Evolutionary conservation across 2,888 invertebrate genomes (phyloP).

Genomic region (Plutella xylostella): DNA sequence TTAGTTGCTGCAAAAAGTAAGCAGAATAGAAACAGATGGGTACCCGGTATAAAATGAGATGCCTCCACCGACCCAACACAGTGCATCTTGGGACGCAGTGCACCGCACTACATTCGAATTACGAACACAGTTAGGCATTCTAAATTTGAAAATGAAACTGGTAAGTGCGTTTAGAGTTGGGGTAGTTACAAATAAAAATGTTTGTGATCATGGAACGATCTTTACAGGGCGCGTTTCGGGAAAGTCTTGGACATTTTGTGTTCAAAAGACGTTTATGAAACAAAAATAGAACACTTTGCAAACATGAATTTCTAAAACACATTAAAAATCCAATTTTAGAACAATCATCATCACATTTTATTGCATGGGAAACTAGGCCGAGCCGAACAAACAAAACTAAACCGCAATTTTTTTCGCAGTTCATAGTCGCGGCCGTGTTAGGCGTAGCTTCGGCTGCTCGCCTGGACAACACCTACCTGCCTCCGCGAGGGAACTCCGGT

Average conservation of each 20-base stretch:
- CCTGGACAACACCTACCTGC: conserved; percentile 61
- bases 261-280: no score
- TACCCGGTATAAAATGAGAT: conserved; percentile 40
- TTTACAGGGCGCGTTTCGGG: no score
- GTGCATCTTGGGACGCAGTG: conserved; percentile 29
- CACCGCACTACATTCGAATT: conserved; percentile 28
- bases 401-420: conserved; percentile 27
- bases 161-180: conserved; percentile 35
- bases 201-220: no score
- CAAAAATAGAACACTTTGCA: no score
- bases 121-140: conserved; percentile 14
- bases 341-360: no score
- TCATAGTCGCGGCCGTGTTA: conserved; percentile 53
- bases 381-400: not conserved
- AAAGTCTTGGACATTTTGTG: no score
- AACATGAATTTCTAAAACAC: no score
- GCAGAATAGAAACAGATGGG: conserved; percentile 1
- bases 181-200: no score
- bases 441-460: conserved; percentile 59
- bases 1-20: conserved; percentile 25
- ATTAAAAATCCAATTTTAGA: no score
- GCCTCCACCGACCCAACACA: conserved; percentile 40
- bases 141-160: conserved; percentile 50
- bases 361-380: no score
- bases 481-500: conserved; percentile 45